Evolutionary conservation across 2,888 invertebrate genomes (phyloP), one percentile per base, ranked within the genome.

Genomic region (Protophormia terraenovae): DNA sequence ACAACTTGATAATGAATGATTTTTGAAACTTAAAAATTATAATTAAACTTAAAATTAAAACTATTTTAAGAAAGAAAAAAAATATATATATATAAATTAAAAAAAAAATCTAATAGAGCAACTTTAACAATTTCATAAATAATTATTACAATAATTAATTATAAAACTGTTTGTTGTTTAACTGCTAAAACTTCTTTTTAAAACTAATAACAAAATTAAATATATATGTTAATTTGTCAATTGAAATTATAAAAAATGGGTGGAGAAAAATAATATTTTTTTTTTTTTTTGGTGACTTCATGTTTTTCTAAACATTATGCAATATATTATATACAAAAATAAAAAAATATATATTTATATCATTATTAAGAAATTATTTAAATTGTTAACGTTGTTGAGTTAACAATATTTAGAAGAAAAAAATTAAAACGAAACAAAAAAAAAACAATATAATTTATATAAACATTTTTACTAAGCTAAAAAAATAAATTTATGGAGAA

Each of bases 241-340:
- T 88, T 88, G 83, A 90, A 90, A 90, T 90, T 89, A 90, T 90
- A 90, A 91, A 82, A 84, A 90, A 89, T 90, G 90, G 90, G 91
- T 90, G 90, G 90, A 90, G 86, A 87, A 88, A 71, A 88, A 87
- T 84, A 87, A 90, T 75, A 71, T 45, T 58, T 79, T 79, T 32
- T 41, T 83, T 75, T 45, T 58, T 79, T 79, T 32, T 41, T 83
- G 55, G 85, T 85, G 85, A 82, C 60, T 64, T 81, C 27, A 71
- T 81, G 47, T 73, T 82, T n/a, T 72, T 82, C 77, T 69, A 82
- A 29, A 77, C 77, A 41, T 75, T 77, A 84, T 73, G 79, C 22
- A 80, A 66, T 66, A 58, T 80, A 66, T 75, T 86, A 84, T 85
- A 77, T 87, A 87, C 80, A 86, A 83, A 78, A 84, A 50, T 64